Percentiles rank a stretch among this genome's conserved stretches.
These are phyloP conservation scores for Clepsis dumicolana DNA, from an alignment of 2,888 invertebrate species.

Conservation along the genomic window DNA sequence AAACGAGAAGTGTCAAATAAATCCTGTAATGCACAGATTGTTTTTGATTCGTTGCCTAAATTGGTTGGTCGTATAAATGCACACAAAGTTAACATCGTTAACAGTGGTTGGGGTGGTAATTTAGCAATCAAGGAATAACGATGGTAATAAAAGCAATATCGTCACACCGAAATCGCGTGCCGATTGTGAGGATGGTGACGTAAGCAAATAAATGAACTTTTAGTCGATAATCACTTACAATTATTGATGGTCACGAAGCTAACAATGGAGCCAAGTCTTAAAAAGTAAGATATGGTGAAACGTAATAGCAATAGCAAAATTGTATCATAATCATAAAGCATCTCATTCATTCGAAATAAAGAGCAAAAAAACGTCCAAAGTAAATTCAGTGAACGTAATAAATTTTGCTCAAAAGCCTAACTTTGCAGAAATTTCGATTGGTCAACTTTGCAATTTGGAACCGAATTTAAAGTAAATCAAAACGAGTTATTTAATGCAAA, in stretches of 20 bases:
- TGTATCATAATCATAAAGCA: not conserved
- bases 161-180: constrained; percentile 40
- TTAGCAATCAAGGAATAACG: constrained; percentile 36
- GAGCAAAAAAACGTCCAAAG: not conserved
- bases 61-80: constrained; percentile 13
- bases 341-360: not conserved
- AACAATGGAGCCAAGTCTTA: constrained; percentile 14
- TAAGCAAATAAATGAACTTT: constrained; percentile 44
- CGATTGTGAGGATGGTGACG: constrained; percentile 35
- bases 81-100: constrained; percentile 21
- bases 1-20: constrained; percentile 1
- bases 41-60: constrained; percentile 4
- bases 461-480: not conserved
- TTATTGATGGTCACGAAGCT: constrained; percentile 30
- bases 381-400: not conserved
- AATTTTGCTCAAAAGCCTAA: not conserved
- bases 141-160: constrained; percentile 36
- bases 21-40: not conserved
- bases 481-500: not conserved
- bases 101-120: constrained; percentile 25
- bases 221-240: constrained; percentile 14
- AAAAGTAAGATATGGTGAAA: not conserved
- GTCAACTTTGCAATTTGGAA: not conserved
- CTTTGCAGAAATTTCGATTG: not conserved
- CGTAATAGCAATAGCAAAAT: not conserved